Evolutionary conservation across 1,140 invertebrate genomes (phyloP), one percentile per base, ranked within the genome.

Genomic region (Eurosta solidaginis): DNA sequence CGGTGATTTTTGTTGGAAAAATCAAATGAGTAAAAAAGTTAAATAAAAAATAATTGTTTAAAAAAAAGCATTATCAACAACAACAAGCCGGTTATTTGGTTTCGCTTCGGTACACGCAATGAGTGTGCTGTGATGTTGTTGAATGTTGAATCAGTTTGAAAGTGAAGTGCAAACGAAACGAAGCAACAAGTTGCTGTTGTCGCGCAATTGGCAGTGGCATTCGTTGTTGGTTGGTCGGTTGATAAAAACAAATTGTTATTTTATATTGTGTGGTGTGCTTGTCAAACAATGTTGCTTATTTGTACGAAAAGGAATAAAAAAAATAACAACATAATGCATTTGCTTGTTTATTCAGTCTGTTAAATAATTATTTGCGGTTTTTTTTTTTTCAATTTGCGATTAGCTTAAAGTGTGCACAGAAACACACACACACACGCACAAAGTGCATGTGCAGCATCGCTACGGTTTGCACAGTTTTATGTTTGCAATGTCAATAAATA

Each of bases 171-270:
- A 68, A 68, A 68, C 59, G 59, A 40, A 68, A 40, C 59, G 59
- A 40, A 68, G 59, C 59, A 68, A 68, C 59, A 68, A 68, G 59
- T 68, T 42, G 59, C 59, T 68, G 36, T 68, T 68, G 59, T 68
- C 59, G 59, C 59, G n/a, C n/a, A n/a, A 68, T 4, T 63, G 14
- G 29, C 59, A 29, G n/a, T n/a, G 27, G 54, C 54, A n/a, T 40
- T 68, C 59, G 59, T 68, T 68, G 59, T 68, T 40, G 59, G 27
- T 68, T 68, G 33, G 27, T n/a, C n/a, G n/a, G n/a, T 68, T 42
- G 27, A 33, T 27, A 68, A 20, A 63, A n/a, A 42, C 10, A 17
- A 42, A 20, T 42, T 68, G 17, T 6, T 42, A 17, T n/a, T 40
- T 68, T 29, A 0, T 27, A 20, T 20, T 68, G 33, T 42, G 6